Evolutionary conservation across 1,140 invertebrate species (phyloP).

Genomic region (Manduca sexta): DNA sequence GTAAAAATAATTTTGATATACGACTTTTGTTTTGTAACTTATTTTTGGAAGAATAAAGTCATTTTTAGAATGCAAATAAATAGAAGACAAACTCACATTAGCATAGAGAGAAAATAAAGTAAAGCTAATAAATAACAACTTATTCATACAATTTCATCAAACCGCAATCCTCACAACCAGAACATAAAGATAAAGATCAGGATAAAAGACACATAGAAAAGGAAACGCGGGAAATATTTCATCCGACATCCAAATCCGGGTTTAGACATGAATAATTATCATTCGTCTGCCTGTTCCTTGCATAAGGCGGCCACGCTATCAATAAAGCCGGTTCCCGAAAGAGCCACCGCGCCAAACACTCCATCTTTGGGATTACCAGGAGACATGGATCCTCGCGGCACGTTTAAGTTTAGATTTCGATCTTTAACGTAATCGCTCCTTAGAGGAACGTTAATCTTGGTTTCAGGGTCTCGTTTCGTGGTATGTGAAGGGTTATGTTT

Average conservation of each 20-base stretch:
- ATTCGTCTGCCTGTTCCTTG: slow-evolving; percentile 15
- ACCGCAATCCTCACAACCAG: too few relatives aligned
- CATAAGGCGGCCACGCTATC: slow-evolving; percentile 32
- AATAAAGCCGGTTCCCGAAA: slow-evolving; percentile 47
- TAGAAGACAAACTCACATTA: too few relatives aligned
- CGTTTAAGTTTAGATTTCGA: slow-evolving; percentile 51
- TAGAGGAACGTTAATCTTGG: slow-evolving; percentile 27
- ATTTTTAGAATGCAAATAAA: too few relatives aligned
- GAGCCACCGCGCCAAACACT: slow-evolving; percentile 42
- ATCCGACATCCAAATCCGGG: slow-evolving; percentile 4
- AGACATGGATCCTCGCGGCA: slow-evolving; percentile 44
- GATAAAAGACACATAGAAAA: too few relatives aligned
- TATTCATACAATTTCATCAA: too few relatives aligned
- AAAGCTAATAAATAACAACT: too few relatives aligned
- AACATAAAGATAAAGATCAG: too few relatives aligned
- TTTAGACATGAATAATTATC: slow-evolving; percentile 26
- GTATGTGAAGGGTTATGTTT: not conserved
- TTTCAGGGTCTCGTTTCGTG: slow-evolving; percentile 6
- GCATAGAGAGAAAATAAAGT: too few relatives aligned
- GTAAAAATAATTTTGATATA: too few relatives aligned
- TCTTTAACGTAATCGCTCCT: slow-evolving; percentile 46
- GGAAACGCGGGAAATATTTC: not conserved
- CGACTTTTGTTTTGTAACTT: too few relatives aligned
- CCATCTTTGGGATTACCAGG: slow-evolving; percentile 50
- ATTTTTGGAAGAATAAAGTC: too few relatives aligned